Evolutionary conservation across 2,888 invertebrate genomes (phyloP).

Genomic region (Pachymerium ferrugineum): DNA sequence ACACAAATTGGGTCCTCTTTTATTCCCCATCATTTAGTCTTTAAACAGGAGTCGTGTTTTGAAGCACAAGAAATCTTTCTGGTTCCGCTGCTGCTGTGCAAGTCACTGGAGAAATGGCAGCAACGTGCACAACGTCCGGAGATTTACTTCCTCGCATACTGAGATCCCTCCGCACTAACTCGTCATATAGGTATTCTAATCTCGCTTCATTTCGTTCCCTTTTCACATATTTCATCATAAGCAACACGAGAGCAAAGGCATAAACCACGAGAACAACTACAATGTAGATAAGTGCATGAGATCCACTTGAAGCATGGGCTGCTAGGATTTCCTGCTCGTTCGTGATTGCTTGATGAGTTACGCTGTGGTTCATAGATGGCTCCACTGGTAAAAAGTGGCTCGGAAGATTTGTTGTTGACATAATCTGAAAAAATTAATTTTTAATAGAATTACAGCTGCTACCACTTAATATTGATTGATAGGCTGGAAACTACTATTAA

Average conservation of each 20-base stretch:
- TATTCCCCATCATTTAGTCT: not conserved
- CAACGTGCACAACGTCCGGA: not conserved
- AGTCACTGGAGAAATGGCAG: not conserved
- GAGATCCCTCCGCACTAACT: not conserved
- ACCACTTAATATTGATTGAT: too few relatives aligned
- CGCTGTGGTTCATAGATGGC: not conserved
- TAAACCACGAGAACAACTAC: constrained; percentile 34
- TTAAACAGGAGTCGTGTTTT: not conserved
- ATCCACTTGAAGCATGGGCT: not conserved
- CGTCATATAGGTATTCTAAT: constrained; percentile 2
- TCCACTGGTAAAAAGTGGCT: too few relatives aligned
- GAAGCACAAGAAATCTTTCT: not conserved
- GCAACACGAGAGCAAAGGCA: constrained; percentile 28
- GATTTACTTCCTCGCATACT: not conserved
- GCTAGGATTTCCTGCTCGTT: not conserved
- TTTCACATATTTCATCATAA: constrained; percentile 33
- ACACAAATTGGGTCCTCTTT: not conserved
- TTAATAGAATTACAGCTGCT: too few relatives aligned
- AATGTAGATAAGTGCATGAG: constrained; percentile 34
- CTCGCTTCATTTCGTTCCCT: constrained; percentile 32
- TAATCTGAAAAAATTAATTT: too few relatives aligned
- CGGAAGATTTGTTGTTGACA: too few relatives aligned
- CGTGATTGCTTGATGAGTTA: not conserved
- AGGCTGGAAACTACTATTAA: too few relatives aligned
- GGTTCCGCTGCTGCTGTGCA: not conserved